Evolutionary conservation across 2,113 vertebrate genomes (phyloP).

Genomic region (Microcebus jonahi): DNA sequence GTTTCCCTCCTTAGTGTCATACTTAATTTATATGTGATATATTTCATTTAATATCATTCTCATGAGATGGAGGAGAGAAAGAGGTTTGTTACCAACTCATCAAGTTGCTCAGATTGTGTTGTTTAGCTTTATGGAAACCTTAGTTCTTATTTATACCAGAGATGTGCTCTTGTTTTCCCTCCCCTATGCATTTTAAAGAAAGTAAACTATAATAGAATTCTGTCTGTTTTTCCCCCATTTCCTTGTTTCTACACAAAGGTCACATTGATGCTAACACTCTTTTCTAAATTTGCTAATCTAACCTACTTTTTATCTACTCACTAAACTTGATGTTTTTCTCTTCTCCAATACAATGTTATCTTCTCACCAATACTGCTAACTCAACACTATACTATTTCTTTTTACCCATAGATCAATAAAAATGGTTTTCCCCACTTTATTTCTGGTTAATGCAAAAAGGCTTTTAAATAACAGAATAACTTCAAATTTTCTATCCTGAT

Average conservation of each 20-base stretch:
- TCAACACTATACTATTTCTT: not conserved
- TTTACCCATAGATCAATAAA: not conserved
- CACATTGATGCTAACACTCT: not conserved
- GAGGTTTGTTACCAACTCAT: not conserved
- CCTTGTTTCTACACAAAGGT: not conserved
- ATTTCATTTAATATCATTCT: not conserved
- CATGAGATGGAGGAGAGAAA: not conserved
- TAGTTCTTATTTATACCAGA: not conserved
- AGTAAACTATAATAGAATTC: not conserved
- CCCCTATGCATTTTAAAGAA: not conserved
- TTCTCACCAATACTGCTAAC: not conserved
- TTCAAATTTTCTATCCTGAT: conserved; percentile 37
- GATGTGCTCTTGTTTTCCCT: not conserved
- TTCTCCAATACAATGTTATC: not conserved
- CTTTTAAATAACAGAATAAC: conserved; percentile 16
- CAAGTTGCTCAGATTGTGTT: not conserved
- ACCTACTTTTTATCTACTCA: not conserved
- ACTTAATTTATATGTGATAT: not conserved
- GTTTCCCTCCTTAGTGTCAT: not conserved
- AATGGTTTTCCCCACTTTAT: not conserved
- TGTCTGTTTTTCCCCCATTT: not conserved
- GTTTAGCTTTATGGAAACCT: not conserved
- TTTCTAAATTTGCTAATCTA: conserved; percentile 4
- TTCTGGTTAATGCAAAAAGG: not conserved
- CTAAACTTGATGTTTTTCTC: not conserved